These are phyloP conservation scores for Hermaeophaga mercurialis DNA, from an alignment of 2,888 invertebrate species.

Conservation along the genomic window DNA sequence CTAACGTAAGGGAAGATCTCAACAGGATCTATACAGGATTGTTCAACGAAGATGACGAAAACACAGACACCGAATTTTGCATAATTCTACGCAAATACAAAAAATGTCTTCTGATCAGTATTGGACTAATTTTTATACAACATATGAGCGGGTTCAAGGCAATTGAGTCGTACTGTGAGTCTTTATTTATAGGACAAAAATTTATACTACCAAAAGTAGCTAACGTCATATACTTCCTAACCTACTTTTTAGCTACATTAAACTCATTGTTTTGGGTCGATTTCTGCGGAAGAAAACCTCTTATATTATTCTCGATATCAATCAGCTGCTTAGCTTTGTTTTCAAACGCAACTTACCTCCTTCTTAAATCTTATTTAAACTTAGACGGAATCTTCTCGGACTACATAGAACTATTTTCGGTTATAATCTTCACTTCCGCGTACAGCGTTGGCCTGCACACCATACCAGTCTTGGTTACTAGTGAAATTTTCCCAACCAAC, in stretches of 20 bases:
- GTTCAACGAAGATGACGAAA: constrained; percentile 30
- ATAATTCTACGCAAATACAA: constrained; percentile 63
- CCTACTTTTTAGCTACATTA: constrained; percentile 64
- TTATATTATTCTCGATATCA: constrained; percentile 40
- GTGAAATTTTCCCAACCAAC: constrained; percentile 14
- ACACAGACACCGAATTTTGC: constrained; percentile 60
- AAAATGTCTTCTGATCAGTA: constrained; percentile 66
- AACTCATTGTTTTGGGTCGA: constrained; percentile 65
- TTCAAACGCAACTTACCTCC: constrained; percentile 2
- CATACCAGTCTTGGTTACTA: background rate
- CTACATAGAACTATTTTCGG: background rate
- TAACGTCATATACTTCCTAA: constrained; percentile 52
- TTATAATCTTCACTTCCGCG: constrained; percentile 2
- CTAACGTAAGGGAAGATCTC: constrained; percentile 58
- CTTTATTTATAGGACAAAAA: constrained; percentile 54
- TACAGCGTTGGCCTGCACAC: constrained; percentile 8
- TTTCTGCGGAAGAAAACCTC: constrained; percentile 60
- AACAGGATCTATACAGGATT: constrained; percentile 42
- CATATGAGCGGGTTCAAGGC: constrained; percentile 66
- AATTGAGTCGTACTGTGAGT: constrained; percentile 66
- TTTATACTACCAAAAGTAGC: constrained; percentile 52
- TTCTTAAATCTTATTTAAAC: background rate
- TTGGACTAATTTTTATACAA: constrained; percentile 62
- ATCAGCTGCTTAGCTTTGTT: constrained; percentile 1
- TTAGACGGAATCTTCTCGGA: background rate